These are phyloP conservation scores for Bambusicola thoracicus DNA, from an alignment of 2,113 vertebrate genomes.

Conservation along the genomic window DNA sequence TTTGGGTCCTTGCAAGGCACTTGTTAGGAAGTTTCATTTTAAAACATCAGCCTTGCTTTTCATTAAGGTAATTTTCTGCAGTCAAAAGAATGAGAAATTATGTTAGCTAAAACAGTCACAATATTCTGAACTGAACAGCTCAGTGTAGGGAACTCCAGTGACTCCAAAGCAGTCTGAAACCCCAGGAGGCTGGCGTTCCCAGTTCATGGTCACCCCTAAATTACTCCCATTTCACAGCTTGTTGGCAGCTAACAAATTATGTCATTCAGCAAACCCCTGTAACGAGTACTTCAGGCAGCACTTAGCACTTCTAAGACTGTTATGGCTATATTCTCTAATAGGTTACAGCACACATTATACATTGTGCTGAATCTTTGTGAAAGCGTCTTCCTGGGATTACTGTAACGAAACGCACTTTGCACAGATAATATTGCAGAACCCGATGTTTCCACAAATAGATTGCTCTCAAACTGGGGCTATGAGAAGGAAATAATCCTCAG, in stretches of 20 bases:
- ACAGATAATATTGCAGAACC: neutral
- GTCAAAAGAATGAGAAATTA: slow-evolving; percentile 1
- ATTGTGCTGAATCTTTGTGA: neutral
- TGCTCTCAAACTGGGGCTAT: neutral
- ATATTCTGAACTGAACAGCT: neutral
- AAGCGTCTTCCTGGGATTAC: slow-evolving; percentile 4
- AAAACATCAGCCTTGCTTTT: neutral
- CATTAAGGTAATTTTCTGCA: neutral
- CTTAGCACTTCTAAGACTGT: neutral
- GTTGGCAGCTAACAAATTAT: neutral
- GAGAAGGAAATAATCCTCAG: neutral
- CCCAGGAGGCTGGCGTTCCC: neutral
- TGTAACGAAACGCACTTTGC: slow-evolving; percentile 16
- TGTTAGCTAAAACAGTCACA: neutral
- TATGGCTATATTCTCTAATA: neutral
- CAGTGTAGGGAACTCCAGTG: neutral
- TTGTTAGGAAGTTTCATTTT: neutral
- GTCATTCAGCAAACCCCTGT: neutral
- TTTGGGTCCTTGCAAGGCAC: neutral
- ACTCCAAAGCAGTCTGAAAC: neutral
- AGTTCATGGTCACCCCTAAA: neutral
- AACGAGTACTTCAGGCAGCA: neutral
- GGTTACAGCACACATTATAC: neutral
- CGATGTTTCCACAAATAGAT: slow-evolving; percentile 1
- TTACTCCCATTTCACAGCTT: neutral